Evolutionary conservation across 1,140 invertebrate genomes (phyloP), one percentile per base, ranked within the genome.

Genomic region (Sipha flava): DNA sequence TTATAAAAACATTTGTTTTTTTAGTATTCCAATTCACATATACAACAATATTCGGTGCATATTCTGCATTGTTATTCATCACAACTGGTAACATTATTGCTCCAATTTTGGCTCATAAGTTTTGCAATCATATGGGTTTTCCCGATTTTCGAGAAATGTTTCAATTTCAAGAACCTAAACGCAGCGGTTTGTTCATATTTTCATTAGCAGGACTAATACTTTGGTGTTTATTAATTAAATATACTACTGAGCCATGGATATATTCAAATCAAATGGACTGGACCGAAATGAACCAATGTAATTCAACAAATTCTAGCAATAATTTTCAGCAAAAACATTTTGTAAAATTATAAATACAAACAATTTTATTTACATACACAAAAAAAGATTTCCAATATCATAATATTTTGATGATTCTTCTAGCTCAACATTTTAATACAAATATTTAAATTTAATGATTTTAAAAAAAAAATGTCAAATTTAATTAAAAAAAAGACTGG

Each of bases 111-210:
- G 95, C 91, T 7, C 96, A 98, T 85, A 92, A 94, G 3, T 97
- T 98, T 85, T 98, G 96, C 85, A 98, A 98, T 87, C 92, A 95
- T 85, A 97, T 98, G 94, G 96, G 96, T 31, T 93, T 98, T 83
- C 96, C 96, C 0, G 94, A 97, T 85, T 88, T 98, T 81, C 87
- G 88, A 3, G 94, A 95, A 85, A 87, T 97, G 3, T 84, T 89
- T 54, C 88, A 89, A 26, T 92, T 92, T 83, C 88, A 90, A 75
- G 86, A 89, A 34, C 87, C 89, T 7, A 82, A 88, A 23, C 89
- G 93, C 82, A 88, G 89, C 79, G 85, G 89, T 14, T 85, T 92
- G 9, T 87, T 92, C 2, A 85, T 90, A 34, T 85, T 91, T 7
- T 96, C 95, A 86, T 83, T 95, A 18, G 72, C 91, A 4, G 96